A percentile compares a stretch with the other conserved stretches of the same genome.
Evolutionary conservation across 2,113 vertebrate genomes (phyloP).

Genomic region (Plecturocebus donacophilus): DNA sequence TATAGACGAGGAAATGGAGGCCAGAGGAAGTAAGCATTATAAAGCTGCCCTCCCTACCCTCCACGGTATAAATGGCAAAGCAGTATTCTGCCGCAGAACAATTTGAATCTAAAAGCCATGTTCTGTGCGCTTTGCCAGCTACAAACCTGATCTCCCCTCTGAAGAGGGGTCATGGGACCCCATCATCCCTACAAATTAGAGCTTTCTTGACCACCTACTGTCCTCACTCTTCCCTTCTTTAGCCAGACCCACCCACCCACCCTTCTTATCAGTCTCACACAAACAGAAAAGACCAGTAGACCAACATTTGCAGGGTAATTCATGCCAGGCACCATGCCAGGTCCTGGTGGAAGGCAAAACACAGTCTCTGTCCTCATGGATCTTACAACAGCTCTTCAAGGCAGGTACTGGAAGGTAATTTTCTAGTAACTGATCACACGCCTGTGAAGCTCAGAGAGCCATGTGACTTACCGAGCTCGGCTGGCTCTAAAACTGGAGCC

Average conservation of each 20-base stretch:
- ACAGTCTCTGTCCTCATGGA: background rate
- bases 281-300: slow-evolving; percentile 22
- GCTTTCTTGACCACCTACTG: background rate
- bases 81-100: background rate
- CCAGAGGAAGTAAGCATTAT: background rate
- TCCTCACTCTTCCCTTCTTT: background rate
- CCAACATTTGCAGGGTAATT: background rate
- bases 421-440: background rate
- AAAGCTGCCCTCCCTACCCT: background rate
- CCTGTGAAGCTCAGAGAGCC: background rate
- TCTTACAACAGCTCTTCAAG: background rate
- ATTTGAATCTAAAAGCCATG: background rate
- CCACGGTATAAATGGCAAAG: background rate
- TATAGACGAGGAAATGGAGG: background rate
- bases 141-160: background rate
- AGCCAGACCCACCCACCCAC: background rate
- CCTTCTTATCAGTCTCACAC: slow-evolving; percentile 12
- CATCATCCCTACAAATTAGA: background rate
- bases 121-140: background rate
- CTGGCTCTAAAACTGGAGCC: background rate
- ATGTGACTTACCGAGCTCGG: background rate
- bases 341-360: background rate
- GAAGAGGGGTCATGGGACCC: background rate
- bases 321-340: slow-evolving; percentile 17
- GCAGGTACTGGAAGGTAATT: background rate